These are phyloP conservation scores for Dolichallabes microphthalmus DNA, from an alignment of 2,113 vertebrate species.

Conservation along the genomic window DNA sequence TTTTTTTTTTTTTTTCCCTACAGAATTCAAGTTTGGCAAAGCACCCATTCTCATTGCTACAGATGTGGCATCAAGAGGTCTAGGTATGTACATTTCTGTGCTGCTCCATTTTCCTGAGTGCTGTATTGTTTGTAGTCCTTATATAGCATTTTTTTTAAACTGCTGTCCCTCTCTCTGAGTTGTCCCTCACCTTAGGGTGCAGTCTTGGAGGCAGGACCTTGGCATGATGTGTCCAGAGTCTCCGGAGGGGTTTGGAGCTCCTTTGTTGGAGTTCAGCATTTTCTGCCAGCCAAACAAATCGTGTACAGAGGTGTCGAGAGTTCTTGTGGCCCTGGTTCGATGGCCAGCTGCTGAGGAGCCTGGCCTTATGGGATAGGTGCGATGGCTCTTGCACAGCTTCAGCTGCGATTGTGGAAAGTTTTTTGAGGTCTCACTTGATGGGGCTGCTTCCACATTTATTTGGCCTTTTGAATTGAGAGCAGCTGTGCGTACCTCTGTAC, in stretches of 20 bases:
- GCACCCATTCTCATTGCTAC: slow-evolving; percentile 98
- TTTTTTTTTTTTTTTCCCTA: slow-evolving; percentile 44
- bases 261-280: slow-evolving; percentile 96
- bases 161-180: slow-evolving; percentile 96
- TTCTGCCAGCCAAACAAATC: slow-evolving; percentile 91
- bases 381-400: slow-evolving; percentile 79
- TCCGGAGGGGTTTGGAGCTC: slow-evolving; percentile 97
- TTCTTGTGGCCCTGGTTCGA: slow-evolving; percentile 82
- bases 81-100: slow-evolving; percentile 87
- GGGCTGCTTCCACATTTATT: slow-evolving; percentile 23
- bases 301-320: slow-evolving; percentile 93
- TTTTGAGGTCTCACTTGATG: slow-evolving; percentile 28
- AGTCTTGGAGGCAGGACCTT: slow-evolving; percentile 99
- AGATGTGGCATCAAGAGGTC: slow-evolving; percentile 96
- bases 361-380: slow-evolving; percentile 79
- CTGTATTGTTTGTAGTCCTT: slow-evolving; percentile 70
- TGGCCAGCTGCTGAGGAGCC: slow-evolving; percentile 90
- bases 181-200: slow-evolving; percentile 97
- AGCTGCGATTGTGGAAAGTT: slow-evolving; percentile 61
- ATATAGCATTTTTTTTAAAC: slow-evolving; percentile 97
- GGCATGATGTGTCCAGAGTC: slow-evolving; percentile 99
- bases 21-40: slow-evolving; percentile 97
- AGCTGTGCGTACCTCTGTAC: slow-evolving; percentile 54
- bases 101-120: slow-evolving; percentile 42
- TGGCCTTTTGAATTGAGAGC: slow-evolving; percentile 37